Percentiles rank a stretch among this genome's conserved stretches.
Conservation (phyloP, 1,140 invertebrate genomes). For the Hyphantria cunea region DNA sequence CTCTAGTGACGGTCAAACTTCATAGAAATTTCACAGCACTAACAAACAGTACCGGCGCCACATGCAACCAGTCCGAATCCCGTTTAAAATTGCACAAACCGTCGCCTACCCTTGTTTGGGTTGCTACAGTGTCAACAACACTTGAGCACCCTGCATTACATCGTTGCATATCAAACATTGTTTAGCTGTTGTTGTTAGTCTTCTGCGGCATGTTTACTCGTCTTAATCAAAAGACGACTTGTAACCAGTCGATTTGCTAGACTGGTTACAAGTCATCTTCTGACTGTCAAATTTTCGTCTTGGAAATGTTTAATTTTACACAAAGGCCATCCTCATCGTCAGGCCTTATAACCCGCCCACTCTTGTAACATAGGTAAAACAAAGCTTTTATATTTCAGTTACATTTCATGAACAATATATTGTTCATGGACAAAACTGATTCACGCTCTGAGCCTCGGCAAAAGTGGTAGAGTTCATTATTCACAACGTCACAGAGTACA, state of each 20-base stretch:
- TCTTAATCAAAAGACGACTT: slow-evolving; percentile 36
- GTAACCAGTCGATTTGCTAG: no score
- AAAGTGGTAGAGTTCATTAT: slow-evolving; percentile 59
- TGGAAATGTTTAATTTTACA: slow-evolving; percentile 24
- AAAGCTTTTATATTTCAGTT: slow-evolving; percentile 56
- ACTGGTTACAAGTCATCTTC: no score
- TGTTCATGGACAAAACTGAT: slow-evolving; percentile 59
- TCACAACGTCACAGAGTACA: slow-evolving; percentile 52
- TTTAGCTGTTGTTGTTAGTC: slow-evolving; percentile 62
- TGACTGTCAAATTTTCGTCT: slow-evolving; percentile 33
- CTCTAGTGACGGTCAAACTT: slow-evolving; percentile 37
- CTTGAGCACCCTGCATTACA: slow-evolving; percentile 57
- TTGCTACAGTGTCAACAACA: slow-evolving; percentile 58
- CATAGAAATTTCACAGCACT: slow-evolving; percentile 49
- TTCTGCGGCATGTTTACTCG: slow-evolving; percentile 44
- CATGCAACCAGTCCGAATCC: slow-evolving; percentile 41
- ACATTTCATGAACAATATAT: slow-evolving; percentile 50
- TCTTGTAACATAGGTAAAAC: slow-evolving; percentile 45
- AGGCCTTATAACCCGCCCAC: slow-evolving; percentile 35
- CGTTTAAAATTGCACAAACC: slow-evolving; percentile 67
- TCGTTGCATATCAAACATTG: slow-evolving; percentile 71
- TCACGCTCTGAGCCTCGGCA: slow-evolving; percentile 34
- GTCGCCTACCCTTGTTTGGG: slow-evolving; percentile 57
- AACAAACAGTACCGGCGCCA: slow-evolving; percentile 37
- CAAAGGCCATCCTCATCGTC: background rate